Evolutionary conservation across 2,888 invertebrate genomes (phyloP), one percentile per base, ranked within the genome.

Genomic region (Urechis unicinctus): DNA sequence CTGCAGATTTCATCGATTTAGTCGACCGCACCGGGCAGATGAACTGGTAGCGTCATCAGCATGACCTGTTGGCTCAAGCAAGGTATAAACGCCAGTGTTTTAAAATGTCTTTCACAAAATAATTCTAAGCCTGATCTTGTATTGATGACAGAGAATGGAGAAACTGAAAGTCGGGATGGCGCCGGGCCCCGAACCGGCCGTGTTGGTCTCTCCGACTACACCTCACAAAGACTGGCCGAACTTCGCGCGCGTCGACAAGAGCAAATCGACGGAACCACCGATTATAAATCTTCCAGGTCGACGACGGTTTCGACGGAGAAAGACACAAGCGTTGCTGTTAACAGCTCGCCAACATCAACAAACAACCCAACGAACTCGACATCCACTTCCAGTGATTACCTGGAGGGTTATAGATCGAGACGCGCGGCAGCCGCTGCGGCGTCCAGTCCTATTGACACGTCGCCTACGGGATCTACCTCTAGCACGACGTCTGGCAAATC

Each of bases 151-250:
- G n/a, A n/a, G n/a, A n/a, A n/a, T n/a, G n/a, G n/a, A n/a, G n/a
- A n/a, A n/a, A n/a, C n/a, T n/a, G n/a, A n/a, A n/a, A n/a, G n/a
- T n/a, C n/a, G n/a, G n/a, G n/a, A n/a, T n/a, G n/a, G n/a, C n/a
- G n/a, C n/a, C n/a, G n/a, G n/a, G n/a, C n/a, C 36, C 36, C 9
- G 36, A 41, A 21, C 56, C 26, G 45, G 49, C 45, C 48, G 55
- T 6, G 50, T 51, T 28, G 58, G 60, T 9, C 47, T 60, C 31
- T 52, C 56, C 4, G 58, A 55, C 45, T 53, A 59, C 52, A 53
- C 57, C 9, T 24, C 57, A 21, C 60, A 59, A 44, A 25, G 53
- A 4, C 43, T 55, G 42, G 55, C 55, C 21, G 55, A 60, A 41
- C 53, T 59, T 42, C 36, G 46, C 25, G 58, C 57, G 13, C 54